phyloP scores from a whole-genome alignment of 1,140 invertebrate species.

The Bilobella aurantiaca region DNA sequence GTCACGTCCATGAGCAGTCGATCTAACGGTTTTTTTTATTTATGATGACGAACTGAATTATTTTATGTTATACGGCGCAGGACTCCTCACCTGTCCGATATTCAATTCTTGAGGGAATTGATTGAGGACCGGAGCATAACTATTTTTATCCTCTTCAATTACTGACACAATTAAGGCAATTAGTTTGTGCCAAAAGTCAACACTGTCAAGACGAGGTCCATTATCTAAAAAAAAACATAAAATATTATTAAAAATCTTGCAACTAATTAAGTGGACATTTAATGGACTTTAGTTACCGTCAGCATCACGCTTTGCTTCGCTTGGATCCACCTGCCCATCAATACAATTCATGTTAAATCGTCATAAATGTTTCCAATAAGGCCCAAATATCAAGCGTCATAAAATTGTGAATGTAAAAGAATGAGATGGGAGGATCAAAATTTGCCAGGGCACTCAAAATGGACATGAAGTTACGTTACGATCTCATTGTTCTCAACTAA shows the following conservation, averaged over 20 bases:
- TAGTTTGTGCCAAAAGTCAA: constrained; percentile 98
- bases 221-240: constrained; percentile 48
- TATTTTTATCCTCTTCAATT: constrained; percentile 96
- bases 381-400: too few species aligned
- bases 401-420: too few species aligned
- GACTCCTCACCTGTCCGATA: constrained; percentile 61
- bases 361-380: not conserved
- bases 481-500: too few species aligned
- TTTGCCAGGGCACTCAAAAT: too few species aligned
- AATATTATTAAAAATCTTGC: not conserved
- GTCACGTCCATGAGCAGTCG: too few species aligned
- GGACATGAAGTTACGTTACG: too few species aligned
- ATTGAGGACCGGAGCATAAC: constrained; percentile 95
- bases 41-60: not conserved
- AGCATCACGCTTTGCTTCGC: constrained; percentile 70
- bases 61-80: not conserved
- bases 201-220: constrained; percentile 75
- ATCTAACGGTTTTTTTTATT: not conserved
- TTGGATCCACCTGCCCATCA: constrained; percentile 60
- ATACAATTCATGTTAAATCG: constrained; percentile 7
- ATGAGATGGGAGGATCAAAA: too few species aligned
- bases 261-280: too few species aligned
- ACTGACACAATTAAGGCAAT: constrained; percentile 96
- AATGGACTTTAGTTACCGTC: constrained; percentile 45
- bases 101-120: constrained; percentile 90